Evolutionary conservation across 2,113 vertebrate genomes (phyloP), one percentile per base, ranked within the genome.

Genomic region (Eolophus roseicapilla): DNA sequence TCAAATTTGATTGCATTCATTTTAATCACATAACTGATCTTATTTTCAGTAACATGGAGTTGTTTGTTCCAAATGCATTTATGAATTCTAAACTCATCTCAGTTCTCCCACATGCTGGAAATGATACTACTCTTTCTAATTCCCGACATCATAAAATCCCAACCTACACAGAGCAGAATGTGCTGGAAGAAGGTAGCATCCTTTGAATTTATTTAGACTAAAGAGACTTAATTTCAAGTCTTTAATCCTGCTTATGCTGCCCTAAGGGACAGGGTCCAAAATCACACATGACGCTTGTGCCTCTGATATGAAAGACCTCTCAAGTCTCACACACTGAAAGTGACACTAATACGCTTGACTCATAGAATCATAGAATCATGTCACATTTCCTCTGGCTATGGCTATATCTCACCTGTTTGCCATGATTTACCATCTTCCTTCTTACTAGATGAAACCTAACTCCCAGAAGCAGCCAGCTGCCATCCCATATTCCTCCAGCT

Each of bases 1-100:
- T 69, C 91, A 67, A 86, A 77, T 75, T 85, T 96, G 92, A 97
- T 83, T 96, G 90, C 86, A 59, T 95, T 93, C 78, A 80, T 97
- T 97, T 96, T 92, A 96, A 96, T 96, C 95, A 94, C 63, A 39
- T 77, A 97, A 93, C 87, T 95, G 90, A 14, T 43, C 84, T 95
- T 95, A 92, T 96, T 93, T 97, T 97, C 96, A 96, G 52, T 86
- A 96, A 85, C 77, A 76, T 10, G 33, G 63, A 92, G 33, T 24
- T 96, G 93, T 95, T 96, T 88, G 41, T 88, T 97, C 92, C 93
- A 60, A 96, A 93, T 73, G 84, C 77, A 81, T 88, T 95, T 91
- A 86, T 77, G 83, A 94, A 92, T 88, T 92, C 88, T 88, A 87
- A 86, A 78, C n/a, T 69, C 50, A 80, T 73, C 86, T 96, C 82